A percentile compares a stretch with the other conserved stretches of the same genome.
Evolutionary conservation across 2,888 invertebrate genomes (phyloP).

Genomic region (Agonopterix alstromeriana): DNA sequence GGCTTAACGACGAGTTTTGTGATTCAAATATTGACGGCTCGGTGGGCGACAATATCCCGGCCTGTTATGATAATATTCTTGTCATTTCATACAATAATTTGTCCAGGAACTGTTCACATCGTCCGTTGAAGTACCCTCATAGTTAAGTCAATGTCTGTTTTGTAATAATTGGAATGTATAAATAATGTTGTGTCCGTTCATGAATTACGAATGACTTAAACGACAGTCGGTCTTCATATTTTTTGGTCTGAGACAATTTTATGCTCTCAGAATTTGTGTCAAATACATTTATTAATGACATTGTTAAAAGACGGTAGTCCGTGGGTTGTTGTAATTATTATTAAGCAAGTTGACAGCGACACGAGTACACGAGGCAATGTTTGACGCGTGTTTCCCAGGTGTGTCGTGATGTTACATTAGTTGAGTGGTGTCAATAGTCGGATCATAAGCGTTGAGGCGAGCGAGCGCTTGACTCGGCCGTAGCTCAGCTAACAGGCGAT

Average conservation of each 20-base stretch:
- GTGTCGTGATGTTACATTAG: constrained; percentile 7
- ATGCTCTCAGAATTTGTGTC: no score
- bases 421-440: constrained; percentile 29
- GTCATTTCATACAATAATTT: constrained; percentile 56
- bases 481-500: constrained; percentile 41
- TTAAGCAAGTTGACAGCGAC: no score
- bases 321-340: no score
- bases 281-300: no score
- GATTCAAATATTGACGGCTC: constrained; percentile 61
- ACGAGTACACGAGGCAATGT: not conserved
- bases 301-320: no score
- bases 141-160: constrained; percentile 20
- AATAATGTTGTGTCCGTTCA: constrained; percentile 12
- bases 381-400: not conserved
- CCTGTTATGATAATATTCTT: constrained; percentile 72
- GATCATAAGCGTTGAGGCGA: constrained; percentile 13
- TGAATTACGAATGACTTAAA: not conserved
- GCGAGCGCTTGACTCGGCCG: constrained; percentile 29
- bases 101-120: constrained; percentile 35
- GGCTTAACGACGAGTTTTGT: constrained; percentile 67
- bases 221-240: not conserved
- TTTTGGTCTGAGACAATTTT: no score
- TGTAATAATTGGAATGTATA: constrained; percentile 35
- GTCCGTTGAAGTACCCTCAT: constrained; percentile 26
- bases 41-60: constrained; percentile 56